Conservation (phyloP, 2,113 vertebrate species). For the Sisor rabdophorus region DNA sequence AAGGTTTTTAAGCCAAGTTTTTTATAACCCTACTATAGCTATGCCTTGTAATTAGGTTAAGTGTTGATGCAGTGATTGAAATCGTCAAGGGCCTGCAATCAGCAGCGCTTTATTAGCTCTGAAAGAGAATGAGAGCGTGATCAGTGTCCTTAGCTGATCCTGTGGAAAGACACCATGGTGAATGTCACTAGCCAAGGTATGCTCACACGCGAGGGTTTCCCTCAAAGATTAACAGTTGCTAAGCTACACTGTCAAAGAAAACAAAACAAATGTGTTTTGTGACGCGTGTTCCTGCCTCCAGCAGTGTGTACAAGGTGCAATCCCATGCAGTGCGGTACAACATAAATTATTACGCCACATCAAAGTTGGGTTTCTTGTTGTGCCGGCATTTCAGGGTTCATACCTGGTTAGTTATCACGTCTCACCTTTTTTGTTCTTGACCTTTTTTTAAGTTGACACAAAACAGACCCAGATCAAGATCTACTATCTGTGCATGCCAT, state of each 20-base stretch:
- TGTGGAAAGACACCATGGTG: conserved; percentile 22
- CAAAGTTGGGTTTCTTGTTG: conserved; percentile 32
- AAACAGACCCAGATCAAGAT: neutral
- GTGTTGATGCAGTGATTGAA: neutral
- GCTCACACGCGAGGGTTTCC: conserved; percentile 53
- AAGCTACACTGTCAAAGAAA: conserved; percentile 28
- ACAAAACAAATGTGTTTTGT: conserved; percentile 51
- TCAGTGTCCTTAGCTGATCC: conserved; percentile 5
- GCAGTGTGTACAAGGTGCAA: conserved; percentile 6
- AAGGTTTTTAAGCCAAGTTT: neutral
- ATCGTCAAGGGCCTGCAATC: neutral
- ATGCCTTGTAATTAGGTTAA: neutral
- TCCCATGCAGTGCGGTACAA: conserved; percentile 9
- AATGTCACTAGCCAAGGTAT: conserved; percentile 43
- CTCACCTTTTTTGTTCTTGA: conserved; percentile 14
- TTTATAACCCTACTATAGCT: neutral
- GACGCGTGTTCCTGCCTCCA: conserved; percentile 32
- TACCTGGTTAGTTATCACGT: neutral
- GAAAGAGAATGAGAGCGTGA: neutral
- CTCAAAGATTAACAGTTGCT: conserved; percentile 47
- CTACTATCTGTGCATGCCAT: conserved; percentile 1
- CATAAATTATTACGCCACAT: conserved; percentile 27
- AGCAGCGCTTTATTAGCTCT: neutral
- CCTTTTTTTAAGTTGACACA: neutral
- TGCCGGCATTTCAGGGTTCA: conserved; percentile 1